Percentiles rank a stretch among this genome's conserved stretches.
Conservation (phyloP, 1,140 invertebrate genomes). For the Chironomus striatipennis region DNA sequence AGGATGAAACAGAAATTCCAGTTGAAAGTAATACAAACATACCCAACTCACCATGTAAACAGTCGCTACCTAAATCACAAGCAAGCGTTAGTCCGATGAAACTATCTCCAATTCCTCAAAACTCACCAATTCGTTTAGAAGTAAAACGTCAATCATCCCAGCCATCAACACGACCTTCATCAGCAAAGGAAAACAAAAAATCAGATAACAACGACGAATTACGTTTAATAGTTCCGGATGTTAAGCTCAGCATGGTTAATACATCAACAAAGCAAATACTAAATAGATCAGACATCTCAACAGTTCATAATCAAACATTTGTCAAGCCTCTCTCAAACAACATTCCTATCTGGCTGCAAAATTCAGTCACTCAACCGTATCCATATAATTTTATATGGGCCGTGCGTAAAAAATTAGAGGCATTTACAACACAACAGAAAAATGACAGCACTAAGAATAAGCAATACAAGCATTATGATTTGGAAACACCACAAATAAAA, state of each 20-base stretch:
- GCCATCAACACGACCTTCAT: too few relatives aligned
- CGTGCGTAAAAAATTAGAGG: constrained; percentile 30
- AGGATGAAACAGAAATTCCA: neutral
- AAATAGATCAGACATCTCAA: neutral
- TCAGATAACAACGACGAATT: neutral
- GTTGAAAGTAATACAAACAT: neutral
- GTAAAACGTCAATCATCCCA: too few relatives aligned
- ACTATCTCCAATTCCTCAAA: neutral
- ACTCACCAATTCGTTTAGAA: neutral
- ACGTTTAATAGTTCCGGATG: neutral
- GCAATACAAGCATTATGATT: neutral
- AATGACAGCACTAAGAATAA: constrained; percentile 18
- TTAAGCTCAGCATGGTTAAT: neutral
- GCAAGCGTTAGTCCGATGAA: neutral
- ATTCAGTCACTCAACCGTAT: constrained; percentile 28
- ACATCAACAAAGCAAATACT: constrained; percentile 1
- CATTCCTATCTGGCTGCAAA: constrained; percentile 29
- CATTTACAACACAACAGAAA: constrained; percentile 25
- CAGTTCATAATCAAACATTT: neutral
- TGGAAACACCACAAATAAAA: constrained; percentile 12
- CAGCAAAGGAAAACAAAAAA: neutral
- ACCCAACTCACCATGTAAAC: neutral
- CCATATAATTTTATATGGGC: constrained; percentile 32
- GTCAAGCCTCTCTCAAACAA: constrained; percentile 1
- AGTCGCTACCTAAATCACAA: too few relatives aligned